These are phyloP conservation scores for Halyomorpha halys DNA, from an alignment of 1,140 invertebrate species.

Conservation along the genomic window DNA sequence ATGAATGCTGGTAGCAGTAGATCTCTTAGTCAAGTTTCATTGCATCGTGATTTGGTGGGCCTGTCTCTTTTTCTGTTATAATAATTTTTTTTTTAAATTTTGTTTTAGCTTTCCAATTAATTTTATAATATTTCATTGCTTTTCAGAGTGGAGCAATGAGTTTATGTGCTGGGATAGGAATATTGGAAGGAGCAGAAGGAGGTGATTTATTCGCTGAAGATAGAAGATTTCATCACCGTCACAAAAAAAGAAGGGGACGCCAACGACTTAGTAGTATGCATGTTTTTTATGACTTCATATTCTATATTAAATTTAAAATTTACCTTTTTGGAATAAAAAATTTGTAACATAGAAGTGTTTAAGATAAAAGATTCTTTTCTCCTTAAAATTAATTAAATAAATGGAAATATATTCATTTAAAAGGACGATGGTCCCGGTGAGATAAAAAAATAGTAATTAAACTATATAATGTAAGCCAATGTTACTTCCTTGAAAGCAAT, in stretches of 20 bases:
- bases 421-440: too few relatives aligned
- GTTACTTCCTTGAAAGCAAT: too few relatives aligned
- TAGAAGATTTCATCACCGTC: slow-evolving; percentile 20
- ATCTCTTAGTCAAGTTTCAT: slow-evolving; percentile 25
- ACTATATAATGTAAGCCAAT: too few relatives aligned
- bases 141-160: slow-evolving; percentile 24
- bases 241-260: slow-evolving; percentile 16
- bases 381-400: too few relatives aligned
- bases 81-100: not conserved
- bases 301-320: not conserved
- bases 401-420: too few relatives aligned
- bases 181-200: slow-evolving; percentile 23
- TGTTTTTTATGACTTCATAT: not conserved
- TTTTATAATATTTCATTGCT: not conserved
- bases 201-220: slow-evolving; percentile 23
- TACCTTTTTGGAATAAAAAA: too few relatives aligned
- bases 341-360: too few relatives aligned
- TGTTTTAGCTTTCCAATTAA: not conserved
- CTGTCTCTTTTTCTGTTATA: not conserved
- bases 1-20: slow-evolving; percentile 26
- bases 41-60: slow-evolving; percentile 22
- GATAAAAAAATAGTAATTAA: too few relatives aligned
- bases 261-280: slow-evolving; percentile 19
- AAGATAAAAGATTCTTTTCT: too few relatives aligned
- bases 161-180: slow-evolving; percentile 19